phyloP scores from a whole-genome alignment of 2,888 invertebrate genomes.

The Camptogramma bilineatum region DNA sequence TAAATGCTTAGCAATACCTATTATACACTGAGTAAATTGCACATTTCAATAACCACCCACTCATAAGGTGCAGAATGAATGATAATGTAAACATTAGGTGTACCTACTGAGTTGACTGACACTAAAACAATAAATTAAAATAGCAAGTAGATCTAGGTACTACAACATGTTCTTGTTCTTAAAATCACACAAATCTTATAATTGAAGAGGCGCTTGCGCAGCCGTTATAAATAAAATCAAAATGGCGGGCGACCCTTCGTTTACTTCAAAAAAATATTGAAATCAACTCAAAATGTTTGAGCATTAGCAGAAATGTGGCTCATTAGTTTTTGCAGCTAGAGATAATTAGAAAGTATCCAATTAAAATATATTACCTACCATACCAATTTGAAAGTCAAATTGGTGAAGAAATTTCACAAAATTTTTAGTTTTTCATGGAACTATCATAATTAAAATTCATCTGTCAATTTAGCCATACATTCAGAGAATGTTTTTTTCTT shows the following conservation, averaged over 20 bases:
- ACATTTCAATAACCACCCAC: no score
- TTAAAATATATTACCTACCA: not conserved
- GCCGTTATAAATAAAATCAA: constrained; percentile 59
- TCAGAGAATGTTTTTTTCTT: no score
- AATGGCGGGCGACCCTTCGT: constrained; percentile 58
- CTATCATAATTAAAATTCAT: no score
- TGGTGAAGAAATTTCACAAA: not conserved
- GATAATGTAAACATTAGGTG: no score
- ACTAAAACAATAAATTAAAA: no score
- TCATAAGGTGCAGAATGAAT: no score
- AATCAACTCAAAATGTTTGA: constrained; percentile 35
- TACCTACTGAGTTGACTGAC: no score
- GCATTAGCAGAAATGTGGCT: constrained; percentile 42
- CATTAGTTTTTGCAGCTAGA: constrained; percentile 28
- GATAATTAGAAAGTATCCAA: constrained; percentile 21
- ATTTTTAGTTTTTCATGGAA: no score
- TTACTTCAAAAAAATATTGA: constrained; percentile 51
- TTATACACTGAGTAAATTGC: no score
- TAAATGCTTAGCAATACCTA: no score
- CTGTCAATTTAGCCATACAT: no score
- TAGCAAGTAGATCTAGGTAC: no score
- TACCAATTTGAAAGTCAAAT: constrained; percentile 1
- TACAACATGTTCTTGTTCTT: not conserved
- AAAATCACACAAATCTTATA: constrained; percentile 60
- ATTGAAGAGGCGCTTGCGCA: constrained; percentile 59